Evolutionary conservation across 2,113 vertebrate species (phyloP).

Genomic region (Ctenodactylus gundi): DNA sequence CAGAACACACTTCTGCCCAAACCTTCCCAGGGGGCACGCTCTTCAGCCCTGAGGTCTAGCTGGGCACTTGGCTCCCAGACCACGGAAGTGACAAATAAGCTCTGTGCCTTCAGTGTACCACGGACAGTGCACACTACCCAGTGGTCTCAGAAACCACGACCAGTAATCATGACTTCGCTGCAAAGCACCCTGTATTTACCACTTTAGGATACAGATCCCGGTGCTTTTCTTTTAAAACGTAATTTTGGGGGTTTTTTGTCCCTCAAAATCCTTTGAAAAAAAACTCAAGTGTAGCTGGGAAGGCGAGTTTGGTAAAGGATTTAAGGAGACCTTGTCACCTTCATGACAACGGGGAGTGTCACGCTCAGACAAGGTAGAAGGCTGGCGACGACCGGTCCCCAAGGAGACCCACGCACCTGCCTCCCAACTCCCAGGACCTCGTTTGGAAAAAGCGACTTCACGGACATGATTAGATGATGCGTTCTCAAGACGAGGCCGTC

Average conservation of each 20-base stretch:
- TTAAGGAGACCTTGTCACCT: too few relatives aligned
- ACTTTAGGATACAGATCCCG: fast-evolving
- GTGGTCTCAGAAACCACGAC: background rate
- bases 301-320: background rate
- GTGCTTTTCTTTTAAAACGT: background rate
- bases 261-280: background rate
- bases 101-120: too few relatives aligned
- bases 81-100: too few relatives aligned
- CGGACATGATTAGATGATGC: background rate
- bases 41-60: background rate
- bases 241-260: too few relatives aligned
- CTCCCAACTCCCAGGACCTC: background rate
- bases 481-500: background rate
- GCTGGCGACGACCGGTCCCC: too few relatives aligned
- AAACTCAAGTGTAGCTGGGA: background rate
- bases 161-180: background rate
- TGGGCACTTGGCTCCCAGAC: background rate
- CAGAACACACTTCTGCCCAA: too few relatives aligned
- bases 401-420: too few relatives aligned
- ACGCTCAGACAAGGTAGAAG: background rate
- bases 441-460: background rate
- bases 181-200: too few relatives aligned
- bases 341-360: background rate
- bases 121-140: background rate
- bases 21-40: fast-evolving